These are phyloP conservation scores for Ciona savignyi DNA, from an alignment of 23 tunicate genomes.

Conservation along the genomic window DNA sequence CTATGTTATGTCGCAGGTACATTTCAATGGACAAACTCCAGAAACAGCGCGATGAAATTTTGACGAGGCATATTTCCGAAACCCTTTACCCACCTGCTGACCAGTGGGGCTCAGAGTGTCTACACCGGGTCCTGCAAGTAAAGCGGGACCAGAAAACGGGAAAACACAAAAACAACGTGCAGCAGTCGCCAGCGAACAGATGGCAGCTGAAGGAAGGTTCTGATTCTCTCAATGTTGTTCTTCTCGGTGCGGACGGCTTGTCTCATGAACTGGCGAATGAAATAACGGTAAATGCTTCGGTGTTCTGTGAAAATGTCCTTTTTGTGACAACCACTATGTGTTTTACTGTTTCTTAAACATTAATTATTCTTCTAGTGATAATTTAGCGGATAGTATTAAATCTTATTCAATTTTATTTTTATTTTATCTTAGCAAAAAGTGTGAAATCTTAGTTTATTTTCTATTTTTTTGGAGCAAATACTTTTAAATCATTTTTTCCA, in stretches of 20 bases:
- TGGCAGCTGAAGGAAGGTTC: constrained; percentile 81
- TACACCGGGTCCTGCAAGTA: constrained; percentile 16
- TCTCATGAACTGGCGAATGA: constrained; percentile 83
- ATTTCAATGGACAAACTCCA: constrained; percentile 51
- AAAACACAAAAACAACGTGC: constrained; percentile 5
- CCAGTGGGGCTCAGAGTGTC: constrained; percentile 67
- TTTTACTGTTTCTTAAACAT: no score
- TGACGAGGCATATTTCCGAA: constrained; percentile 58
- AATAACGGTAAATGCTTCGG: constrained; percentile 81
- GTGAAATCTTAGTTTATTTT: no score
- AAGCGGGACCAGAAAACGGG: constrained; percentile 7
- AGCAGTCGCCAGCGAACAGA: constrained; percentile 13
- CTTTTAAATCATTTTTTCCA: no score
- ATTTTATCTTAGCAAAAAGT: no score
- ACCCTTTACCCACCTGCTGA: constrained; percentile 55
- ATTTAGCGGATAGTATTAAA: no score
- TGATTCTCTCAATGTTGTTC: constrained; percentile 64
- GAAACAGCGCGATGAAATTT: constrained; percentile 57
- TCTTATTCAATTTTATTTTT: no score
- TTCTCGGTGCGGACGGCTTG: constrained; percentile 69
- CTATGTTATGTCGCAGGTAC: no score
- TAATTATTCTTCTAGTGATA: no score
- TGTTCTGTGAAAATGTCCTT: no score
- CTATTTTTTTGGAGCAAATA: neutral
- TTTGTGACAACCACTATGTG: no score